A percentile compares a stretch with the other conserved stretches of the same genome.
Evolutionary conservation across 1,140 invertebrate genomes (phyloP).

Genomic region (Rhopalosiphum padi): DNA sequence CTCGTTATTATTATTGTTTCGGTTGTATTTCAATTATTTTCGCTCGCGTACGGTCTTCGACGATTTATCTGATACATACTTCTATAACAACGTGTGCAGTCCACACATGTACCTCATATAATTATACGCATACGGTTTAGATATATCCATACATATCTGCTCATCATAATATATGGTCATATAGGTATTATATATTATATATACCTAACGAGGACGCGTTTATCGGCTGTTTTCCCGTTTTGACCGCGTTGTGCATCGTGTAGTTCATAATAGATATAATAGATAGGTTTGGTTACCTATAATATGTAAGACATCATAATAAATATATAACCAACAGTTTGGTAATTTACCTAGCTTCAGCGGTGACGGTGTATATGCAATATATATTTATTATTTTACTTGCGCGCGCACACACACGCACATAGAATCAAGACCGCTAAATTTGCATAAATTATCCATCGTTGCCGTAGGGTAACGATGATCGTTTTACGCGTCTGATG

Average conservation of each 20-base stretch:
- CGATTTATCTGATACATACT: not conserved
- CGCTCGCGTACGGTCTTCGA: not conserved
- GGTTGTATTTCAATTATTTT: slow-evolving; percentile 5
- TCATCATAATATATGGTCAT: not conserved
- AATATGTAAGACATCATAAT: not conserved
- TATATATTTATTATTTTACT: slow-evolving; percentile 12
- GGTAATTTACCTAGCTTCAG: not conserved
- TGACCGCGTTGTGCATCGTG: not conserved
- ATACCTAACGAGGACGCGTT: not conserved
- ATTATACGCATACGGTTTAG: not conserved
- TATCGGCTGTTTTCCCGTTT: not conserved
- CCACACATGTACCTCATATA: not conserved
- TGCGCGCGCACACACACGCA: not conserved
- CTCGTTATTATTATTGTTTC: slow-evolving; percentile 27
- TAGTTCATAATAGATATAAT: not conserved
- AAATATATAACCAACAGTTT: slow-evolving; percentile 22
- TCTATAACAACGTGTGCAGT: not conserved
- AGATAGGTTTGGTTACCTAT: not conserved
- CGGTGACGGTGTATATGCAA: not conserved
- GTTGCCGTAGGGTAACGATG: not conserved
- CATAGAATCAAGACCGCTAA: not conserved
- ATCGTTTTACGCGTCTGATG: not conserved
- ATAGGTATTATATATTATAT: not conserved
- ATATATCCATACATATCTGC: not conserved
- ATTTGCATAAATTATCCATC: slow-evolving; percentile 44